Evolutionary conservation across 2,888 invertebrate species (phyloP), one percentile per base, ranked within the genome.

Genomic region (Heliconius erato): DNA sequence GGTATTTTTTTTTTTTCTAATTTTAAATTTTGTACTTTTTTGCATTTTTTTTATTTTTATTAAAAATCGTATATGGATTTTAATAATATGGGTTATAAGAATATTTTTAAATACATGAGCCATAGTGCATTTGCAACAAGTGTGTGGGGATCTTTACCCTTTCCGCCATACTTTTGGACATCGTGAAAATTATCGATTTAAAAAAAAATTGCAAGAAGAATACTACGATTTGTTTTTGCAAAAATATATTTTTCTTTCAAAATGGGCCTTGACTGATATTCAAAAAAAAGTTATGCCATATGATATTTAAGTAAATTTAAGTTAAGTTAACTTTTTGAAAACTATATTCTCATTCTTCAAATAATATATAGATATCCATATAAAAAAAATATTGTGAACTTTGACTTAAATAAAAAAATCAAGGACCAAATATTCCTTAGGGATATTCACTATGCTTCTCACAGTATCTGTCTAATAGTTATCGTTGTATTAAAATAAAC

Each of bases 111-210:
- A 68, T 78, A 59, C 44, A 65, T 80, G 78, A 83, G 83, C 69
- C 83, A 86, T 74, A 80, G 95, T 96, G 95, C 95, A 90, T 90
- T 86, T 79, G 88, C 89, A 95, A 96, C 95, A 89, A 94, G 94
- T 95, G 95, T 91, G 88, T 89, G 92, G 93, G 93, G 93, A 93
- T 91, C 91, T 85, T 85, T 94, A 95, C 94, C 95, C 95, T 95
- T 94, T 91, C 90, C 91, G 93, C 95, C 95, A 93, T 93, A 89
- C 79, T 86, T 89, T 94, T 95, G 95, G 95, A 95, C 95, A 95
- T 94, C 88, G 95, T 95, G 95, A 95, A 95, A 95, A 96, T 95
- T 95, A 95, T 94, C 95, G 94, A 91, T 82, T 79, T 86, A 84
- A 86, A 85, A 85, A 76, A 83, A 83, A 71, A 0, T 35, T 69